These are phyloP conservation scores for Hyperoplus immaculatus DNA, from an alignment of 2,797 vertebrate species.

Conservation along the genomic window DNA sequence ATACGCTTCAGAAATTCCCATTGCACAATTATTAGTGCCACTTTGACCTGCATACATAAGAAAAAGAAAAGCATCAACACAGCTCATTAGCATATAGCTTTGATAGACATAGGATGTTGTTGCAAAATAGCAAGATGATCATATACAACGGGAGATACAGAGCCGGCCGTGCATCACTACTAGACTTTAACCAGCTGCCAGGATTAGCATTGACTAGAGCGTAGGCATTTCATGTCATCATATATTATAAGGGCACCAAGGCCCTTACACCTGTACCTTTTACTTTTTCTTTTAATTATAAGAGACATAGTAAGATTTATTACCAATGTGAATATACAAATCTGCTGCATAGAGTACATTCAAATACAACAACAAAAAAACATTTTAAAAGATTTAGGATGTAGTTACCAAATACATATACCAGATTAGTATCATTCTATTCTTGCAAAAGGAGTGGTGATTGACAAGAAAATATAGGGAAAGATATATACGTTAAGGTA, in stretches of 20 bases:
- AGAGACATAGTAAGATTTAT: neutral
- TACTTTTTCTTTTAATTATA: neutral
- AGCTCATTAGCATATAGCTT: constrained; percentile 42
- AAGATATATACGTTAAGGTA: neutral
- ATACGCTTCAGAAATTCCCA: constrained; percentile 6
- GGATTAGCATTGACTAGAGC: constrained; percentile 26
- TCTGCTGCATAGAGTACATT: neutral
- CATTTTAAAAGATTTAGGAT: neutral
- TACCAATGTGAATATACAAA: neutral
- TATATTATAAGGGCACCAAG: neutral
- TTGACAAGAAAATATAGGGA: neutral
- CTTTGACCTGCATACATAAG: constrained; percentile 6
- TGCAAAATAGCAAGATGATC: constrained; percentile 32
- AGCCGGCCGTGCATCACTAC: constrained; percentile 27
- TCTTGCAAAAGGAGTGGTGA: neutral
- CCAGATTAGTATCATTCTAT: neutral
- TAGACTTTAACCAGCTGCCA: constrained; percentile 44
- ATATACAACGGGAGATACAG: constrained; percentile 20
- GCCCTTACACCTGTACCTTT: neutral
- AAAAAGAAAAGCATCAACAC: constrained; percentile 12
- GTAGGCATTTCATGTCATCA: constrained; percentile 4
- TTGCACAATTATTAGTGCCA: constrained; percentile 18
- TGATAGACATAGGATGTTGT: constrained; percentile 39
- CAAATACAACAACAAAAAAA: too few relatives aligned
- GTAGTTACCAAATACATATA: neutral